Conservation (phyloP, 1,140 invertebrate species). For the Sinella curviseta region DNA sequence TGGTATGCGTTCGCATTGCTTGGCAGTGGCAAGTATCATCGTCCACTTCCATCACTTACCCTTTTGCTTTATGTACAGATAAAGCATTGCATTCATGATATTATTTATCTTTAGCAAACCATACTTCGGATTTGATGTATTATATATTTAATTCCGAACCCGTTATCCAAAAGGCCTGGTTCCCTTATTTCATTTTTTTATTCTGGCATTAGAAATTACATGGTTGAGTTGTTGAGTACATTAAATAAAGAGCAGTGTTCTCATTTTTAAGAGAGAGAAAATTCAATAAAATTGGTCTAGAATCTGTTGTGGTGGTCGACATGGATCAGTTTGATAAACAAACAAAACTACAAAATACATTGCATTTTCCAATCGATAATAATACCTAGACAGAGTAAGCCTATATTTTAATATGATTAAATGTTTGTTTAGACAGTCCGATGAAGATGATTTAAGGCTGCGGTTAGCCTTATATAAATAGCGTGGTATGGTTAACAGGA, state of each 20-base stretch:
- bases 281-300: not conserved
- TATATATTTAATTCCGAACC: not conserved
- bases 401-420: not conserved
- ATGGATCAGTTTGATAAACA: not conserved
- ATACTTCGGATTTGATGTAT: no score
- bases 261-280: not conserved
- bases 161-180: not conserved
- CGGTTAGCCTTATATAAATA: not conserved
- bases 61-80: no score
- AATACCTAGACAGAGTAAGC: not conserved
- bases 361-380: not conserved
- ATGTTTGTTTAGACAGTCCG: not conserved
- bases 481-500: not conserved
- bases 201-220: constrained; percentile 1
- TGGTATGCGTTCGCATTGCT: not conserved
- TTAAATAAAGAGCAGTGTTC: not conserved
- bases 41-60: no score
- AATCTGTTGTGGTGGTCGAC: constrained; percentile 1
- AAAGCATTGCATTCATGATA: no score
- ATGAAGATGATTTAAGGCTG: not conserved
- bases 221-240: not conserved
- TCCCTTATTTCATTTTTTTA: not conserved
- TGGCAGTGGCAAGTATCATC: not conserved
- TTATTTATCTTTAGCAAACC: no score
- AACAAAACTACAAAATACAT: not conserved